Evolutionary conservation across 2,797 vertebrate genomes (phyloP), one percentile per base, ranked within the genome.

Genomic region (Coregonus sp.): DNA sequence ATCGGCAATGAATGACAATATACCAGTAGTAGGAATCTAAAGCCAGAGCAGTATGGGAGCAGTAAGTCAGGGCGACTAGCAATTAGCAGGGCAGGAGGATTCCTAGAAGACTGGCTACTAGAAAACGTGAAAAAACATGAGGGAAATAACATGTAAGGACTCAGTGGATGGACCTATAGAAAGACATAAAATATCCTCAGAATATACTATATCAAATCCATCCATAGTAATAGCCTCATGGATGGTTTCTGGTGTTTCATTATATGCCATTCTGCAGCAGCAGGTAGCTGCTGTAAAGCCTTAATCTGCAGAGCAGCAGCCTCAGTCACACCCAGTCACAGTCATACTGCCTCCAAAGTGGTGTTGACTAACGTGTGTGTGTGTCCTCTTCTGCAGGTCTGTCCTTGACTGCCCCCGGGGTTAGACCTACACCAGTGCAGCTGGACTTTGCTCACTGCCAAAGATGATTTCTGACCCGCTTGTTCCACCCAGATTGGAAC

Each of bases 401-500:
- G 40, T 47, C 9, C 9, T 47, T 47, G 40, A 47, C 40, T 47
- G 75, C 35, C 82, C 68, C 63, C 50, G 72, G 29, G 7, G 59
- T 76, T 69, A 63, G 52, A 31, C 40, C 78, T 82, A 76, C 50
- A 11, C 15, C 18, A 80, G 20, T 29, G 54, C 70, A 75, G 63
- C 37, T 18, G 14, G 74, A 4, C 54, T 88, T 88, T 80, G 69
- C 73, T 51, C 9, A 51, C 70, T 79, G 82, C 82, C 83, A 77
- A 37, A 11, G 25, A 80, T 81, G 77, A 85, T 88, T 86, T 86
- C 85, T 85, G 73, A 78, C 68, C 11, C 14, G 37, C 18, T 40
- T 29, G 78, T 81, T 70, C 11, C 33, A 1, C 73, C 78, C 37
- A 78, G 47, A 50, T 33, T 7, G 11, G 73, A 59, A 85, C 77